Percentiles rank a stretch among this genome's conserved stretches.
Evolutionary conservation across 2,797 vertebrate genomes (phyloP).

Genomic region (Myotis planiceps): DNA sequence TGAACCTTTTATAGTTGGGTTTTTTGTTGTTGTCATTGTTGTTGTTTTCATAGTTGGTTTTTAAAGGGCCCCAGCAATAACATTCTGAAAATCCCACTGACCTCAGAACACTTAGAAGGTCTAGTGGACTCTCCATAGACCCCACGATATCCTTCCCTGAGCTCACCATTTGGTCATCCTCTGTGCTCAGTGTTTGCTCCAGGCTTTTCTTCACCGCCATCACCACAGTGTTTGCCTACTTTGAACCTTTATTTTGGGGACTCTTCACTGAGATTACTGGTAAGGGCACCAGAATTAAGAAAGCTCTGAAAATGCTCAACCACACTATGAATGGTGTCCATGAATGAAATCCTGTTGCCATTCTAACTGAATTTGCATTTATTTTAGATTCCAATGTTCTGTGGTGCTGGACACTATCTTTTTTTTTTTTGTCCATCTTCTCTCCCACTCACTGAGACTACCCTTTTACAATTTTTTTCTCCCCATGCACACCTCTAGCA

Average conservation of each 20-base stretch:
- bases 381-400: neutral
- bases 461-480: neutral
- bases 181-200: neutral
- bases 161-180: neutral
- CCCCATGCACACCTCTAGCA: neutral
- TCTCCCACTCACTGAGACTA: neutral
- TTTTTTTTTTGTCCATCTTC: neutral
- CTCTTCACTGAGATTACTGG: neutral
- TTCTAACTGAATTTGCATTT: neutral
- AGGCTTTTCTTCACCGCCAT: neutral
- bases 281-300: neutral
- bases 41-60: neutral
- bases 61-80: neutral
- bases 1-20: neutral
- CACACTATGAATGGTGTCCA: neutral
- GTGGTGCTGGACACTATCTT: rapidly evolving
- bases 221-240: neutral
- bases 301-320: neutral
- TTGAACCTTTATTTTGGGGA: neutral
- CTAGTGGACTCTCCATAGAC: neutral
- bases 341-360: neutral
- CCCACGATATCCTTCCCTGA: rapidly evolving
- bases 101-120: neutral
- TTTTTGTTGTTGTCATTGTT: no score
- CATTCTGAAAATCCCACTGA: neutral